Percentiles rank a stretch among this genome's conserved stretches.
Conservation (phyloP, 2,888 invertebrate species). For the Unio pictorum region DNA sequence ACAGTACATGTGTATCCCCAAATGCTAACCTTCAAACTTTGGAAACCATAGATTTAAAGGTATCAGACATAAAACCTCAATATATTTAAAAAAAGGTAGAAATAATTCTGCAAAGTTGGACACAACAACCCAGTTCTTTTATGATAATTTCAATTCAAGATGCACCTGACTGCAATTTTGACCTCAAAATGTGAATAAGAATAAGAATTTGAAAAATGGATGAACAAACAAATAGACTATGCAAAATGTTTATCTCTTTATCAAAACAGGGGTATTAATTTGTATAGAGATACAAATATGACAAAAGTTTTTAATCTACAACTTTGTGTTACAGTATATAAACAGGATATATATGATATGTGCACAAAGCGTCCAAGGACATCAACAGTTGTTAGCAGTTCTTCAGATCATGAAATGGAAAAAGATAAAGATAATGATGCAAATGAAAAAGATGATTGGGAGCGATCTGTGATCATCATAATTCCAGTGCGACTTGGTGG, state of each 20-base stretch:
- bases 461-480: slow-evolving; percentile 79
- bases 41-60: too few species aligned
- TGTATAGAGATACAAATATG: neutral
- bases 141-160: too few species aligned
- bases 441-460: slow-evolving; percentile 39
- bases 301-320: neutral
- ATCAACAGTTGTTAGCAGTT: slow-evolving; percentile 27
- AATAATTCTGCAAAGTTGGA: too few species aligned
- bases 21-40: too few species aligned
- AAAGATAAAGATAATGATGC: neutral
- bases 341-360: slow-evolving; percentile 81
- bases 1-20: too few species aligned
- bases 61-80: too few species aligned
- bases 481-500: slow-evolving; percentile 91
- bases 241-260: neutral
- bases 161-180: too few species aligned
- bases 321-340: slow-evolving; percentile 76
- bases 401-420: slow-evolving; percentile 15
- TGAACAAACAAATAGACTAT: too few species aligned
- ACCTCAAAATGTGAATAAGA: too few species aligned
- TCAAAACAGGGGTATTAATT: neutral
- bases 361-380: slow-evolving; percentile 53
- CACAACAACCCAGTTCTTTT: too few species aligned
- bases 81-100: too few species aligned
- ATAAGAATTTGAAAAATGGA: too few species aligned